phyloP scores from a whole-genome alignment of 2,113 vertebrate genomes.

The Chrysemys picta region DNA sequence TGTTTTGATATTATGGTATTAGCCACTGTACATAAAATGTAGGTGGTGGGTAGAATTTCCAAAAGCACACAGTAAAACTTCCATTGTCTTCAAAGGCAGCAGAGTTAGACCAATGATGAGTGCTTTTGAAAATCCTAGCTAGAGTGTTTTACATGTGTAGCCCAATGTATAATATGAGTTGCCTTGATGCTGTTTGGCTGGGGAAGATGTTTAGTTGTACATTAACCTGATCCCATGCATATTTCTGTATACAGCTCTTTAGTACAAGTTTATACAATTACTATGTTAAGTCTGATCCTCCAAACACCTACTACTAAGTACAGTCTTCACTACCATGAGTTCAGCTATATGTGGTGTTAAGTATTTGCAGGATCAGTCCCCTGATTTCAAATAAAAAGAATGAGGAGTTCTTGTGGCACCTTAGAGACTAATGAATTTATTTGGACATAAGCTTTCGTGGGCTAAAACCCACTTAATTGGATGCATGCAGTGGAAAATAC shows the following conservation, averaged over 20 bases:
- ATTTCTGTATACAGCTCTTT: background rate
- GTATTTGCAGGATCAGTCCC: background rate
- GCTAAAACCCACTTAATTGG: too few species aligned
- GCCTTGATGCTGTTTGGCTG: background rate
- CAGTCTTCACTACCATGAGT: background rate
- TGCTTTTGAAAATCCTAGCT: background rate
- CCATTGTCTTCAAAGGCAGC: background rate
- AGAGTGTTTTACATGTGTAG: background rate
- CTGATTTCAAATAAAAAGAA: background rate
- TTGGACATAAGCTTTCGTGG: too few species aligned
- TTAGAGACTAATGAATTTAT: too few species aligned
- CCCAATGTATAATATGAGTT: background rate
- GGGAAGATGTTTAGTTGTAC: background rate
- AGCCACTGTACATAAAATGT: background rate
- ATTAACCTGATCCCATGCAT: background rate
- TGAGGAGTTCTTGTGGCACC: too few species aligned
- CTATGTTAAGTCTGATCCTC: background rate
- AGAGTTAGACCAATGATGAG: background rate
- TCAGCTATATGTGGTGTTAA: background rate
- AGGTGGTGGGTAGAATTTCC: background rate
- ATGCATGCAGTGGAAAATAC: too few species aligned
- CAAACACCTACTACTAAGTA: background rate
- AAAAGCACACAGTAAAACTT: background rate
- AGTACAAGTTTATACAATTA: background rate
- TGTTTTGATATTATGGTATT: background rate